A percentile compares a stretch with the other conserved stretches of the same genome.
Conservation (phyloP, 2,888 invertebrate genomes). For the Dryadula phaetusa region DNA sequence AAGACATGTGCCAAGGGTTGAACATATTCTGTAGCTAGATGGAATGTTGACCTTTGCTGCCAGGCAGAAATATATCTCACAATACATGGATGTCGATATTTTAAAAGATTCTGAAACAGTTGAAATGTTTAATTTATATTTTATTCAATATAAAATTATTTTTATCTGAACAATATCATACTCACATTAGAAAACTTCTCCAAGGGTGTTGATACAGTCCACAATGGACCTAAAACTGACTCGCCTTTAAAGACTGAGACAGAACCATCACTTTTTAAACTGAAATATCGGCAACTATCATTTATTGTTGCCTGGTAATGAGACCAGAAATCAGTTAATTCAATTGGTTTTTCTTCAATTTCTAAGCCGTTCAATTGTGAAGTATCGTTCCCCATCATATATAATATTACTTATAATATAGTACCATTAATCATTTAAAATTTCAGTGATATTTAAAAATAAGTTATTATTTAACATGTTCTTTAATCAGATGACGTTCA, state of each 20-base stretch:
- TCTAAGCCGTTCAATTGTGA: constrained; percentile 89
- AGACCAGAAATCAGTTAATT: constrained; percentile 91
- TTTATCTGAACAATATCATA: constrained; percentile 27
- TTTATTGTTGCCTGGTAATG: constrained; percentile 87
- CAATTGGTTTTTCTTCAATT: constrained; percentile 89
- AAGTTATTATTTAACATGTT: neutral
- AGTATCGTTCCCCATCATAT: constrained; percentile 90
- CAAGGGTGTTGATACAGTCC: constrained; percentile 87
- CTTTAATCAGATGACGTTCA: constrained; percentile 7
- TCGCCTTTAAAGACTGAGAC: constrained; percentile 92
- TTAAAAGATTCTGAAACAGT: constrained; percentile 90
- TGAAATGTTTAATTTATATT: neutral
- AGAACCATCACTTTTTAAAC: constrained; percentile 82
- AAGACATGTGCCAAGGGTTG: constrained; percentile 89
- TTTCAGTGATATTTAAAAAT: neutral
- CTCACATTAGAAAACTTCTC: constrained; percentile 91
- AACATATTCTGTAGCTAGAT: constrained; percentile 92
- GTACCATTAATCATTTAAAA: neutral
- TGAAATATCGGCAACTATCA: constrained; percentile 81
- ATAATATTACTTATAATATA: constrained; percentile 12
- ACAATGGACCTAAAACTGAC: constrained; percentile 86
- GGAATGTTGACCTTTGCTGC: constrained; percentile 89
- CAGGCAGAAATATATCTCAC: constrained; percentile 92
- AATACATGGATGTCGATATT: constrained; percentile 94
- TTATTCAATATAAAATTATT: neutral